Conservation (phyloP, 2,113 vertebrate genomes). For the Passer domesticus region DNA sequence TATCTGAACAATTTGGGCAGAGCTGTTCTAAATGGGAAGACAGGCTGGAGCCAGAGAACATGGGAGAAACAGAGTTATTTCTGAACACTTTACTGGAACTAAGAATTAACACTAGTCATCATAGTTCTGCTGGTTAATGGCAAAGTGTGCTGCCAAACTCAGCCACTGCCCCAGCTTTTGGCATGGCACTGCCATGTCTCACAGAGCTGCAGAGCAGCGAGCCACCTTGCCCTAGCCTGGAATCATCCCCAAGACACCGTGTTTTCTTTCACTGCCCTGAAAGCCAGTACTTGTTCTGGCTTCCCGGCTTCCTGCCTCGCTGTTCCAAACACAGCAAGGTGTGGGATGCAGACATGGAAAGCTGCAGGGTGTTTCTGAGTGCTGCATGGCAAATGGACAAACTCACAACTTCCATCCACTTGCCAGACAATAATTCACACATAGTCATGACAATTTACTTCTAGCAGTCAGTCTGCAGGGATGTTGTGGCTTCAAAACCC, state of each 20-base stretch:
- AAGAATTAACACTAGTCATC: not conserved
- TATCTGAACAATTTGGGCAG: not conserved
- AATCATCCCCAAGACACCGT: rapidly evolving
- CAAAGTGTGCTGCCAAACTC: not conserved
- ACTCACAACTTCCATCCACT: not conserved
- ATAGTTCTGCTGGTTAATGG: not conserved
- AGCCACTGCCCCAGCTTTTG: not conserved
- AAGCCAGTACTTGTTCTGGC: not conserved
- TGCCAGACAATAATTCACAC: not conserved
- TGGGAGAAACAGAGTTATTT: conserved; percentile 1
- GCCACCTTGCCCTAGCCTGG: not conserved
- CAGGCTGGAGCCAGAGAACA: not conserved
- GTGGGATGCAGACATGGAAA: not conserved
- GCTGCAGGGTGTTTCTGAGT: not conserved
- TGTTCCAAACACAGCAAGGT: not conserved
- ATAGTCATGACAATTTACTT: not conserved
- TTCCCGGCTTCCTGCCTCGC: not conserved
- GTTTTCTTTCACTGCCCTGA: not conserved
- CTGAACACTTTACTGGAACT: conserved; percentile 24
- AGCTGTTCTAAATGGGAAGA: not conserved
- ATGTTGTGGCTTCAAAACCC: not conserved
- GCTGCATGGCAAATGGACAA: not conserved
- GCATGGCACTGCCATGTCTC: not conserved
- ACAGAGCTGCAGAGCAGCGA: not conserved
- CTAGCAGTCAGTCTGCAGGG: not conserved